A percentile compares a stretch with the other conserved stretches of the same genome.
phyloP scores from a whole-genome alignment of 2,797 vertebrate genomes.

The Gymnothorax reevesii region DNA sequence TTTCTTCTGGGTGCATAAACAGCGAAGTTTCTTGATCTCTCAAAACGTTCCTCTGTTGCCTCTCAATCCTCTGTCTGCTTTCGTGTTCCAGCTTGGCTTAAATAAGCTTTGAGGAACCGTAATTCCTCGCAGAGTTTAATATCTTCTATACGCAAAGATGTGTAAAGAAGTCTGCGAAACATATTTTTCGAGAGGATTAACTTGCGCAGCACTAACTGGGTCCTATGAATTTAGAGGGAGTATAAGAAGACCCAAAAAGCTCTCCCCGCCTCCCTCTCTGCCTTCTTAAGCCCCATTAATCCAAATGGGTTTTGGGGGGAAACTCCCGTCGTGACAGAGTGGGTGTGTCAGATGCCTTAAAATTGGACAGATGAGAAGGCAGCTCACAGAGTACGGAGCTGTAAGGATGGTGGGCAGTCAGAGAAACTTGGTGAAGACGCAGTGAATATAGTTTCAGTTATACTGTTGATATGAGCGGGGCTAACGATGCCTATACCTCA shows the following conservation, averaged over 20 bases:
- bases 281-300: conserved; percentile 2
- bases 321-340: background rate
- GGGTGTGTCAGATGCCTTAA: background rate
- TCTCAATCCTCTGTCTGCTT: conserved; percentile 2
- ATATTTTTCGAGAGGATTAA: background rate
- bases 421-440: background rate
- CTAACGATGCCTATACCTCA: background rate
- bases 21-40: conserved; percentile 23
- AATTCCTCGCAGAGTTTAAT: conserved; percentile 19
- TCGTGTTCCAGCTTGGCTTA: conserved; percentile 24
- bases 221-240: background rate
- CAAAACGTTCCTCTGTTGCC: background rate
- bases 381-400: background rate
- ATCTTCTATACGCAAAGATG: conserved; percentile 15
- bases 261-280: background rate
- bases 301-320: background rate
- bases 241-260: background rate
- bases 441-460: background rate
- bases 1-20: conserved; percentile 10
- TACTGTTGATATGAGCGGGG: too few species aligned
- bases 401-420: background rate
- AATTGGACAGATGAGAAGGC: background rate
- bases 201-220: background rate
- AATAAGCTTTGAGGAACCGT: conserved; percentile 27
- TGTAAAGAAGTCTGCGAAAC: conserved; percentile 11